phyloP scores from a whole-genome alignment of 2,113 vertebrate species.

The Leucosticte australis region DNA sequence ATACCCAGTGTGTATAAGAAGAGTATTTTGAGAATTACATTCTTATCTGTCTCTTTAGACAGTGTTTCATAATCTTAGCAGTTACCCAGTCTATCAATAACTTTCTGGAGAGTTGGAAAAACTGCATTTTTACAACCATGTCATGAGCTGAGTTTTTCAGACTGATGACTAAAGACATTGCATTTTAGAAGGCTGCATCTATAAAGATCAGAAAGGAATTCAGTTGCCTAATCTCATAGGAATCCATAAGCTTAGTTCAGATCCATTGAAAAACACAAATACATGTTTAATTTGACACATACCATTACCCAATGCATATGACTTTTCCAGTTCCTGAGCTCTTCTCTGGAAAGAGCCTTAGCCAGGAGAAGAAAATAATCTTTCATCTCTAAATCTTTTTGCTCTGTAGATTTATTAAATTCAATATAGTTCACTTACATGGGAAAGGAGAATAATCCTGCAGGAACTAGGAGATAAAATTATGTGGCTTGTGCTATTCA shows the following conservation, averaged over 20 bases:
- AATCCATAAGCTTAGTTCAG: background rate
- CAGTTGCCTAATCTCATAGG: background rate
- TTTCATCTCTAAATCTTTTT: slow-evolving; percentile 22
- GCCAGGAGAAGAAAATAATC: background rate
- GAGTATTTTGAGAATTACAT: background rate
- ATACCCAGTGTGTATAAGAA: background rate
- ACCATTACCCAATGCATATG: background rate
- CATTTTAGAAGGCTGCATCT: background rate
- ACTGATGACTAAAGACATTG: background rate
- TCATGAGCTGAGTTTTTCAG: background rate
- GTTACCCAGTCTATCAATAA: background rate
- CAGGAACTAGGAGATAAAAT: background rate
- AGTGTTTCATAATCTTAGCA: background rate
- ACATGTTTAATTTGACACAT: slow-evolving; percentile 5
- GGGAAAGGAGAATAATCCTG: slow-evolving; percentile 6
- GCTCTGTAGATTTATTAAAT: background rate
- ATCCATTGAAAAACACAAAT: background rate
- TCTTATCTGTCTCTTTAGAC: background rate
- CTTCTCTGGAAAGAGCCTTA: background rate
- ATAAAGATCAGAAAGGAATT: background rate
- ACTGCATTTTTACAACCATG: background rate
- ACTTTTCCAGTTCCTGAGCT: background rate
- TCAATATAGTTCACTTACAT: background rate
- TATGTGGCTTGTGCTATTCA: background rate
- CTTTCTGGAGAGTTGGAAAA: background rate